Evolutionary conservation across 2,888 invertebrate species (phyloP).

Genomic region (Nemotelus nigrinus): DNA sequence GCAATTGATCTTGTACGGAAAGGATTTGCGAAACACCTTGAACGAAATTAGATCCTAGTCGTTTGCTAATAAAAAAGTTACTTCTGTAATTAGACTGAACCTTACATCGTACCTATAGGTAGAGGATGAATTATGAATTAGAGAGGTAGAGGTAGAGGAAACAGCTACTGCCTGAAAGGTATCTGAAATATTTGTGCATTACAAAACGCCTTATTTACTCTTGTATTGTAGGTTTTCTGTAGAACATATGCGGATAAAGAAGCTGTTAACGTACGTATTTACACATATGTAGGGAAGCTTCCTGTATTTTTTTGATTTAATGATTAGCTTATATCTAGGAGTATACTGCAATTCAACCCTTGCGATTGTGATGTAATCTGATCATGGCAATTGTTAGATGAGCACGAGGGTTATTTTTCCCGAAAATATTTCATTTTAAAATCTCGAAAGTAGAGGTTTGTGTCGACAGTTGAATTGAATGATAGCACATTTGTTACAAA

Average conservation of each 20-base stretch:
- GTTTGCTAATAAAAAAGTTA: too few relatives aligned
- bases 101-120: too few relatives aligned
- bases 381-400: conserved; percentile 34
- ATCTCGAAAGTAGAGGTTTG: conserved; percentile 7
- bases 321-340: conserved; percentile 20
- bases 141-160: too few relatives aligned
- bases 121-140: too few relatives aligned
- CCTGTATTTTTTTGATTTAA: too few relatives aligned
- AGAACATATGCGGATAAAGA: not conserved
- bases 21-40: conserved; percentile 30
- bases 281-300: not conserved
- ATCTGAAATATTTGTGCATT: conserved; percentile 32
- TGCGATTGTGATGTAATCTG: conserved; percentile 26
- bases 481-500: conserved; percentile 33
- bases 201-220: conserved; percentile 42
- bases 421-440: not conserved
- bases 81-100: too few relatives aligned
- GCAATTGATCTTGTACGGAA: not conserved
- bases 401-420: not conserved
- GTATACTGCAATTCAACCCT: conserved; percentile 18
- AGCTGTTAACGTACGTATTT: too few relatives aligned
- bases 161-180: conserved; percentile 5
- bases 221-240: not conserved
- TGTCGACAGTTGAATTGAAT: conserved; percentile 39
- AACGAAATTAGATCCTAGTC: not conserved